Conservation (phyloP, 2,797 vertebrate species). For the Botia almorhae region DNA sequence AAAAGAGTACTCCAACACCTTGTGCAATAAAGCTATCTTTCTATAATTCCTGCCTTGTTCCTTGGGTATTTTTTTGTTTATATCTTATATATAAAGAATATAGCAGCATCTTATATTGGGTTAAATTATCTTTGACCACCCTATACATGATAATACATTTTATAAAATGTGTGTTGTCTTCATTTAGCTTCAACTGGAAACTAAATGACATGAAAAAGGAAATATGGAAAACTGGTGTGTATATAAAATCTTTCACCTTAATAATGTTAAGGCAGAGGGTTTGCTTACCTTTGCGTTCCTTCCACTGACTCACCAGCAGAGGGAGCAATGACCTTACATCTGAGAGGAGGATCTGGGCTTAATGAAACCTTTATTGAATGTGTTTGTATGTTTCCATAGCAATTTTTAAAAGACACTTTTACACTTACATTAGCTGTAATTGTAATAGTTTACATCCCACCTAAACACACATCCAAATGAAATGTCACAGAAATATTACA, state of each 20-base stretch:
- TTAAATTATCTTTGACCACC: neutral
- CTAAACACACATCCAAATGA: neutral
- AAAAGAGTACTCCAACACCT: conserved; percentile 92
- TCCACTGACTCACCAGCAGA: conserved; percentile 58
- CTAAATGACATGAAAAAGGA: too few species aligned
- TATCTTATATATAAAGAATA: too few species aligned
- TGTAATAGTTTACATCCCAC: neutral
- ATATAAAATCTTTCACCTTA: too few species aligned
- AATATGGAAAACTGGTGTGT: too few species aligned
- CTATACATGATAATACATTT: neutral
- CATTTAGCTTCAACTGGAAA: too few species aligned
- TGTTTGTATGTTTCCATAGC: neutral
- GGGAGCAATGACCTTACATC: conserved; percentile 49
- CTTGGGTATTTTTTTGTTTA: conserved; percentile 58
- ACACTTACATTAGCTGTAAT: conserved; percentile 35
- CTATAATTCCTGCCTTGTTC: conserved; percentile 76
- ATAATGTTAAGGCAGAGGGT: neutral
- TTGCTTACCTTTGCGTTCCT: neutral
- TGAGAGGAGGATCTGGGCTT: conserved; percentile 44
- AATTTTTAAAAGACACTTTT: conserved; percentile 9
- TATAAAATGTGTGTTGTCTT: too few species aligned
- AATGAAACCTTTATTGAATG: conserved; percentile 60
- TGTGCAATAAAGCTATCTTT: conserved; percentile 99
- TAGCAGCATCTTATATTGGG: too few species aligned
- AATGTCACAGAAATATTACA: neutral